Base-by-base conservation (phyloP, 2,797 vertebrate genomes). In the Hylomyscus alleni region DNA sequence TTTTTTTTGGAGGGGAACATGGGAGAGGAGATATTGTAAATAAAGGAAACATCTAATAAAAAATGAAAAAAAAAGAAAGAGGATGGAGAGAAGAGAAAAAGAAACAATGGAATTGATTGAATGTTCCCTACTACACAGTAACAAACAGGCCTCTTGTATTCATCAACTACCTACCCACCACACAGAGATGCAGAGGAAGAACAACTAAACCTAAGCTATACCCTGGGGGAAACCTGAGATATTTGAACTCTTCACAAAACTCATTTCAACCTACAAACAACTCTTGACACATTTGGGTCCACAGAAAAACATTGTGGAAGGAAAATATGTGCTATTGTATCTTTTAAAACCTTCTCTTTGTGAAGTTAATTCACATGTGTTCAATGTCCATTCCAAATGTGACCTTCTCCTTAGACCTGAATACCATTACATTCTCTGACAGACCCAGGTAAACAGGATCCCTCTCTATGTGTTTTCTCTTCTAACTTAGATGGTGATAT, bases 381-480 rank as follows among this genome's bases (percentile, higher is more conserved):
- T 75, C 72, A 89, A n/a, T 91, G 31, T 62, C 75, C 50, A 96
- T 54, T 67, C 34, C 54, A 94, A 93, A 77, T 47, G 60, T 73
- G 37, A 91, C 56, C 37, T 77, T 3, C 37, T 87, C 54, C 19
- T 93, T 75, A 92, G 40, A 62, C 6, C 1, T 7, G n/a, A 24
- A 72, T 78, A 31, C 22, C 47, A 56, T n/a, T 60, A 19, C 31
- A 62, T n/a, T 96, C 91, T 26, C 52, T 1, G 47, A 52, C 1
- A 90, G 88, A 95, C 37, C 52, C n/a, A 95, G 13, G 1, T 31
- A 22, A 62, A 82, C 50, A 92, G 29, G 8, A 73, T 90, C 80
- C 40, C 5, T 47, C 86, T 69, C 47, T 62, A 50, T 8, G 50
- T 91, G 56, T 34, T 72, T 88, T 94, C 80, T 90, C 56, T 95